A percentile compares a stretch with the other conserved stretches of the same genome.
phyloP scores from a whole-genome alignment of 2,113 vertebrate genomes.

The Neotragus moschatus region DNA sequence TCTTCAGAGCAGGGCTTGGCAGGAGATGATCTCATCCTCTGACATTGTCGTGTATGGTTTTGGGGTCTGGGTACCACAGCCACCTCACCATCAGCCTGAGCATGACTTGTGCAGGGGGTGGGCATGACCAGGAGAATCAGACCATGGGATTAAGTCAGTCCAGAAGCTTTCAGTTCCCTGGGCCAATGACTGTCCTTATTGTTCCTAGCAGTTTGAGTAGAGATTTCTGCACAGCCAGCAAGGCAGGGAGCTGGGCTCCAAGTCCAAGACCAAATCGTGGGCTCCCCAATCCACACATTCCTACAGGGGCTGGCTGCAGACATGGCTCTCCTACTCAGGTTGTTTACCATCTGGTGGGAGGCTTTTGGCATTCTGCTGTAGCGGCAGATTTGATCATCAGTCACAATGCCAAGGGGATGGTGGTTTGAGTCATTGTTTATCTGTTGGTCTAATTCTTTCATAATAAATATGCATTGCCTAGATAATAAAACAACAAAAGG shows the following conservation, averaged over 20 bases:
- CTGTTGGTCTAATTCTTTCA: slow-evolving; percentile 46
- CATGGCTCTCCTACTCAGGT: not conserved
- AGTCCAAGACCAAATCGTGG: not conserved
- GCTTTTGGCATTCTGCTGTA: not conserved
- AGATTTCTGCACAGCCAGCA: not conserved
- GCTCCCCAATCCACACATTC: not conserved
- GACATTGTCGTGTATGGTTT: fast-evolving
- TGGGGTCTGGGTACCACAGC: not conserved
- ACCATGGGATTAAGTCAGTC: not conserved
- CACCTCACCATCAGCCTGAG: not conserved
- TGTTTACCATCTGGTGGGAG: slow-evolving; percentile 8
- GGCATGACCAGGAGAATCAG: not conserved
- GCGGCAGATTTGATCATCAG: not conserved
- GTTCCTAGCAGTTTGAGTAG: not conserved
- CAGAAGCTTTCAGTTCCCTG: not conserved
- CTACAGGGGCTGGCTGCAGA: not conserved
- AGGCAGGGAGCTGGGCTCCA: not conserved
- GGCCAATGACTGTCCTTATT: not conserved
- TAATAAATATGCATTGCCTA: slow-evolving; percentile 42
- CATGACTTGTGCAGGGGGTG: too few relatives aligned
- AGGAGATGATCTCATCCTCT: not conserved
- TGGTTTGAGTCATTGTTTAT: slow-evolving; percentile 63
- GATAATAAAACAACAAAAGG: slow-evolving; percentile 45
- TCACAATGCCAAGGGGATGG: not conserved
- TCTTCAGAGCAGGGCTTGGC: not conserved